Evolutionary conservation across 2,888 invertebrate genomes (phyloP), one percentile per base, ranked within the genome.

Genomic region (Eupithecia subfuscata): DNA sequence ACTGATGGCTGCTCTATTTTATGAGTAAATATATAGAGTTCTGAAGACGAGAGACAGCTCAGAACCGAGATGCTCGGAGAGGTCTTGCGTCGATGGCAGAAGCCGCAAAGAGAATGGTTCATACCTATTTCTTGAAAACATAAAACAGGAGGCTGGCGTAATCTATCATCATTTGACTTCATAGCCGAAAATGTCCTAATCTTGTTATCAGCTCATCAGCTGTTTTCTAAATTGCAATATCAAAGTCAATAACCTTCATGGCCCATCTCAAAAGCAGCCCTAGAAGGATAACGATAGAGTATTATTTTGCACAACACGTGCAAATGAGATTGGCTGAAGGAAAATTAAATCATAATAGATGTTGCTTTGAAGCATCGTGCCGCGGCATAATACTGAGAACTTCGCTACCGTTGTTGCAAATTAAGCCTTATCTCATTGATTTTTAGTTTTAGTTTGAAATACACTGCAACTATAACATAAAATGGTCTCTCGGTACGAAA

Each of bases 261-360:
- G 22, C 37, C 37, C 12, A n/a, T 67, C 12, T 37, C 11, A 65
- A 37, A 37, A 34, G n/a, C 18, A 67, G n/a, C 34, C 37, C n/a
- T 67, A 67, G 4, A 34, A n/a, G 37, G 37, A n/a, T 40, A n/a
- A n/a, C 18, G 45, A 68, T 40, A 76, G 48, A 60, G 67, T 71
- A 14, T 70, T 60, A 45, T 76, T 70, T 73, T 45, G 60, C 67
- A 25, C 48, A 60, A 48, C 70, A 76, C 65, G 69, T 63, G 71
- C 64, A 75, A 76, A 78, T 70, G 75, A 74, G 75, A 78, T 76
- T 76, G 78, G 65, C 75, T 73, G 67, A 69, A 76, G 83, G 86
- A 85, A 87, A 88, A 88, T 88, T 84, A 86, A 88, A 87, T 88
- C 84, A 84, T 82, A 83, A 79, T 85, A 85, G 80, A 87, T 84